phyloP scores from a whole-genome alignment of 2,797 vertebrate species.

The Anguilla pacifica region DNA sequence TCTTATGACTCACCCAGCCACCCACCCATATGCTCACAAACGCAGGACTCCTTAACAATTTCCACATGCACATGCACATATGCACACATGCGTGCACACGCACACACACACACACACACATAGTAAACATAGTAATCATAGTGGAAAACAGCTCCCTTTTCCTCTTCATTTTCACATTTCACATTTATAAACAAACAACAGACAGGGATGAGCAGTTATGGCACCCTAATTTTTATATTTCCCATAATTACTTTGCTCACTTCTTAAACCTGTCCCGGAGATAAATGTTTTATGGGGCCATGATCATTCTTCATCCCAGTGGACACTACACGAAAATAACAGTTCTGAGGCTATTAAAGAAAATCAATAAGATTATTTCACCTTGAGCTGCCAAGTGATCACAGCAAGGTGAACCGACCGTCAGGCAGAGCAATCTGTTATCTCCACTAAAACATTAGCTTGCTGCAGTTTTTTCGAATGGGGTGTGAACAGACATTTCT shows the following conservation, averaged over 20 bases:
- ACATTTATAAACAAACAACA: not conserved
- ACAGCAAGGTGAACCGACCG: not conserved
- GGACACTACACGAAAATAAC: not conserved
- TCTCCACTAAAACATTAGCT: not conserved
- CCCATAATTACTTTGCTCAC: constrained; percentile 6
- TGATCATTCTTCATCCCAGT: constrained; percentile 18
- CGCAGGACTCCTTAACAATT: not conserved
- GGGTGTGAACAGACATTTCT: not conserved
- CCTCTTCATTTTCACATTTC: not conserved
- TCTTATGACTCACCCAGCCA: not conserved
- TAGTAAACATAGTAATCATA: not conserved
- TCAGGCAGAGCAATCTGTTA: constrained; percentile 11
- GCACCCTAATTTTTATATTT: not conserved
- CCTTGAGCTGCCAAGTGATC: constrained; percentile 41
- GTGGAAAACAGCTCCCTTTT: not conserved
- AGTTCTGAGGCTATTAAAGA: constrained; percentile 44
- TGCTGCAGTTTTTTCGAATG: not conserved
- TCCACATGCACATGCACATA: not conserved
- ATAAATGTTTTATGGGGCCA: not conserved
- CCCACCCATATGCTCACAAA: not conserved
- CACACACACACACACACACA: constrained; percentile 19
- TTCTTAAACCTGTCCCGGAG: constrained; percentile 10
- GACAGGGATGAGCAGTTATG: not conserved
- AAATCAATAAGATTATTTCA: constrained; percentile 59
- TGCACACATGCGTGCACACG: not conserved